Evolutionary conservation across 2,113 vertebrate genomes (phyloP).

Genomic region (Neolamprologus ventralis): DNA sequence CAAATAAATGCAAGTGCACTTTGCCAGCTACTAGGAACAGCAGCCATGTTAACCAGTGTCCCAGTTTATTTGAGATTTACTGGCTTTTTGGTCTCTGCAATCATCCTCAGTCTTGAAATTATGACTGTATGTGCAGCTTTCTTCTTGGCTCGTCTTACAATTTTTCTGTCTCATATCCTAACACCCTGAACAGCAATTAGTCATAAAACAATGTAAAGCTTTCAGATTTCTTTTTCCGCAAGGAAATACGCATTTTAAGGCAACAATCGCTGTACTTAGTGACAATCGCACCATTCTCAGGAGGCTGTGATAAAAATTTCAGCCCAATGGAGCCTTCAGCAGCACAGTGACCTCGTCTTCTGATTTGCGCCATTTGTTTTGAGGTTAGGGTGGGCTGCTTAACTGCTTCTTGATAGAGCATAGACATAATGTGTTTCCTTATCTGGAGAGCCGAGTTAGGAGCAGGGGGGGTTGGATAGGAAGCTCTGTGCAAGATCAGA

Average conservation of each 20-base stretch:
- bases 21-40: neutral
- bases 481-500: neutral
- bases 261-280: neutral
- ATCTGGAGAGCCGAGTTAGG: neutral
- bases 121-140: neutral
- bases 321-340: neutral
- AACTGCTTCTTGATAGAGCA: neutral
- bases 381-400: neutral
- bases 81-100: neutral
- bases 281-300: neutral
- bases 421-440: neutral
- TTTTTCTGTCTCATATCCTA: neutral
- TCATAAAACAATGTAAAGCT: neutral
- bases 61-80: neutral
- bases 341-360: neutral
- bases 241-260: neutral
- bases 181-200: neutral
- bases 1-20: neutral
- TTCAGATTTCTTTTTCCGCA: neutral
- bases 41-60: neutral
- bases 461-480: neutral
- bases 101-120: neutral
- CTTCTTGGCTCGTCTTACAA: neutral
- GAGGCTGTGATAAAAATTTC: neutral
- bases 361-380: neutral